Evolutionary conservation across 2,797 vertebrate species (phyloP), one percentile per base, ranked within the genome.

Genomic region (Ambastaia sidthimunki): DNA sequence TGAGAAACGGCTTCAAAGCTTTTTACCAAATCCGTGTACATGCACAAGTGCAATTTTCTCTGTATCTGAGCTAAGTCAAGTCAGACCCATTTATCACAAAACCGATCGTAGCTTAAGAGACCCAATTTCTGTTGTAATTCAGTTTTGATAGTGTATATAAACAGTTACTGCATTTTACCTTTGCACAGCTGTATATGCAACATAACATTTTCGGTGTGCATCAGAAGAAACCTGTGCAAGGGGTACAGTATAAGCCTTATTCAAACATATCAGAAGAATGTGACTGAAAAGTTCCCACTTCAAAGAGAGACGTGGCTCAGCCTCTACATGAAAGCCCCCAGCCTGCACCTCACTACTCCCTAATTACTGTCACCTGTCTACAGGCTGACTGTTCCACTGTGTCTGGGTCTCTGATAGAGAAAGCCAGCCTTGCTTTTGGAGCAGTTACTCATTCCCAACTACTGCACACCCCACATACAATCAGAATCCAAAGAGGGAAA

Each of bases 321-420:
- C 50, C 34, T 76, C 68, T 72, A 80, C 80, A 86, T 83, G 80
- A 87, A 86, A 88, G 76, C 34, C 69, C 67, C 71, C 69, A 52
- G 28, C 28, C 74, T 84, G 82, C 55, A 74, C 73, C 76, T 76
- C 67, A 76, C 80, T 73, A 37, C 60, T 77, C 76, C 75, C 72
- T 85, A 87, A 88, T 85, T 81, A 84, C 78, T 75, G 77, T 83
- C 83, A 83, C 83, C 84, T 86, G 84, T 73, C 76, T 85, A 57
- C 37, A 48, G 81, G 31, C 68, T 71, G 67, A 84, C 47, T 81
- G 82, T 81, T 82, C 47, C 65, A 31, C 59, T 68, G 70, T 54
- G 69, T 23, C 23, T 66, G 80, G 41, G 25, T 25, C 41, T 70
- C 23, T 34, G 31, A 54, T 28, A 19, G 54, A 41, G 63, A 34